Conservation (phyloP, 2,797 vertebrate genomes). For the Clamator glandarius region DNA sequence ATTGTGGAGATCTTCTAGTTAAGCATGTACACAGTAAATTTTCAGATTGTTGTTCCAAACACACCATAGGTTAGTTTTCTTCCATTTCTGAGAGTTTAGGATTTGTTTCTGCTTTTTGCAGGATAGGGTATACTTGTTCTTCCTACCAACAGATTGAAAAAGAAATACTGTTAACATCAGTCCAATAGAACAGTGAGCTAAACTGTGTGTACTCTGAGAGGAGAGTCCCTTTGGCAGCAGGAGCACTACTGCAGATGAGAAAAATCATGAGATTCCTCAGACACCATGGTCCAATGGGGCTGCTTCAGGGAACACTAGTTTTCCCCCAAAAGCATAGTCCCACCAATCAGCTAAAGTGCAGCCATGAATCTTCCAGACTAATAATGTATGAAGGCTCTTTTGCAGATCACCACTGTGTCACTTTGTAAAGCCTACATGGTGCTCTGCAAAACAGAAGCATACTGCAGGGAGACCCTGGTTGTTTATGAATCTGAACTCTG, state of each 20-base stretch:
- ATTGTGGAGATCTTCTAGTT: neutral
- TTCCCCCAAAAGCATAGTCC: neutral
- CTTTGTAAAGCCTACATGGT: neutral
- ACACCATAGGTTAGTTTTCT: neutral
- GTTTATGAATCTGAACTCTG: neutral
- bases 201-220: neutral
- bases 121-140: rapidly evolving
- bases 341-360: neutral
- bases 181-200: neutral
- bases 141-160: neutral
- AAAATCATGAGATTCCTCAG: neutral
- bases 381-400: neutral
- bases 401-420: neutral
- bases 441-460: neutral
- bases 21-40: neutral
- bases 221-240: rapidly evolving
- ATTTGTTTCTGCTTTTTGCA: neutral
- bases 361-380: neutral
- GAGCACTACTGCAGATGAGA: neutral
- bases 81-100: neutral
- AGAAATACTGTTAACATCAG: rapidly evolving
- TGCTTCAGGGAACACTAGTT: rapidly evolving
- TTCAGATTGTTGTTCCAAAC: neutral
- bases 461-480: rapidly evolving
- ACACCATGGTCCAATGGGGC: rapidly evolving